These are phyloP conservation scores for Atopsyche davidsoni DNA, from an alignment of 1,140 invertebrate genomes.

Conservation along the genomic window DNA sequence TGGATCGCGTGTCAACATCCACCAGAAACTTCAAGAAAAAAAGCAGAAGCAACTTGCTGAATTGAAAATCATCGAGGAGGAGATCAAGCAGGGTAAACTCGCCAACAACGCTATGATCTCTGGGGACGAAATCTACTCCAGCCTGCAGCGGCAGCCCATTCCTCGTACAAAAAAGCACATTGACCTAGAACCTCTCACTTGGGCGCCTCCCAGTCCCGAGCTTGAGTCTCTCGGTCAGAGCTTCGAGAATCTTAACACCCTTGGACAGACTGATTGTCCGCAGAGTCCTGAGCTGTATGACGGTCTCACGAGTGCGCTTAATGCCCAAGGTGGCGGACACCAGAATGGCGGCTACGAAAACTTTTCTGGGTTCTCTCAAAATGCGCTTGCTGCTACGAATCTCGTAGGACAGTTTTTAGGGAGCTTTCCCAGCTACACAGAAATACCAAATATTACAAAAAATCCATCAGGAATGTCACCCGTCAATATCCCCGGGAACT, in stretches of 20 bases:
- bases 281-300: slow-evolving; percentile 41
- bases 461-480: slow-evolving; percentile 22
- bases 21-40: slow-evolving; percentile 82
- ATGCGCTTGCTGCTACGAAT: slow-evolving; percentile 21
- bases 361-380: slow-evolving; percentile 27
- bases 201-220: slow-evolving; percentile 34
- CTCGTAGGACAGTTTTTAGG: slow-evolving; percentile 27
- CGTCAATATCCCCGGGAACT: slow-evolving; percentile 18
- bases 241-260: slow-evolving; percentile 27
- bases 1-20: slow-evolving; percentile 73
- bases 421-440: slow-evolving; percentile 29
- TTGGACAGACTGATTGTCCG: slow-evolving; percentile 35
- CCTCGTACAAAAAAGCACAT: slow-evolving; percentile 53
- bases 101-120: slow-evolving; percentile 47
- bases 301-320: slow-evolving; percentile 21
- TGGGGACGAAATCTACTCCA: slow-evolving; percentile 48
- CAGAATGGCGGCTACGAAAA: slow-evolving; percentile 30
- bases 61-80: slow-evolving; percentile 71
- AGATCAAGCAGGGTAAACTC: slow-evolving; percentile 78
- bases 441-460: slow-evolving; percentile 25
- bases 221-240: slow-evolving; percentile 28
- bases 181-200: slow-evolving; percentile 40
- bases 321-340: slow-evolving; percentile 23
- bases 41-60: slow-evolving; percentile 83
- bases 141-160: slow-evolving; percentile 52